These are phyloP conservation scores for Lepidurus couesii DNA, from an alignment of 1,140 invertebrate species.

Conservation along the genomic window DNA sequence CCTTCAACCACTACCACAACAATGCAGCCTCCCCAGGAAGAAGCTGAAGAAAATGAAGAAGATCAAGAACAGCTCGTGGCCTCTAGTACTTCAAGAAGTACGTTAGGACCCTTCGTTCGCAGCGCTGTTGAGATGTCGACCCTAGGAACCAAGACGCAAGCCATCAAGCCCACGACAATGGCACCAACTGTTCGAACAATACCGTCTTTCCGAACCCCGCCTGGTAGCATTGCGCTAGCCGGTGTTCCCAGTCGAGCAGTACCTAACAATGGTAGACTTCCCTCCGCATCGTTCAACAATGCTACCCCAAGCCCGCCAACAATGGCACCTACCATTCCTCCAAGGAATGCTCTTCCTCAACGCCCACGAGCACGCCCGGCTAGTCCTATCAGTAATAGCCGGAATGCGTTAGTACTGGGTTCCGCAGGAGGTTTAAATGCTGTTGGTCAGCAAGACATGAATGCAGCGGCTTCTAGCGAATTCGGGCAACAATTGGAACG, in stretches of 20 bases:
- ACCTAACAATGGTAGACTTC: not conserved
- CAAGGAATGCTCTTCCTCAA: not conserved
- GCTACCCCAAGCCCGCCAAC: not conserved
- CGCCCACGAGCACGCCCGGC: not conserved
- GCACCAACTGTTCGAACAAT: constrained; percentile 43
- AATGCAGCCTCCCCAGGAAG: not conserved
- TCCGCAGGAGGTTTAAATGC: constrained; percentile 39
- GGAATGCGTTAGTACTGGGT: constrained; percentile 32
- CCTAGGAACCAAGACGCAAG: not conserved
- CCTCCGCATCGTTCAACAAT: not conserved
- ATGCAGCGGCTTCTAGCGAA: constrained; percentile 37
- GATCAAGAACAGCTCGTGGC: constrained; percentile 35
- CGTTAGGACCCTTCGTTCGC: not conserved
- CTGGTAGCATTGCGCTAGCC: not conserved
- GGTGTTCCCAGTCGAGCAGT: not conserved
- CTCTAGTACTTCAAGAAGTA: constrained; percentile 10
- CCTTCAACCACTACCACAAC: not conserved
- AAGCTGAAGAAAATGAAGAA: constrained; percentile 35
- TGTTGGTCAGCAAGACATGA: constrained; percentile 36
- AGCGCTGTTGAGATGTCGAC: not conserved
- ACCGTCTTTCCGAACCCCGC: constrained; percentile 36
- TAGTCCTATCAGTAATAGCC: constrained; percentile 15
- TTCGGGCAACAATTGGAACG: constrained; percentile 43
- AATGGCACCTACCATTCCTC: not conserved
- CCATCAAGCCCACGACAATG: constrained; percentile 36